Conservation (phyloP, 1,140 invertebrate genomes). For the Apolygus lucorum region DNA sequence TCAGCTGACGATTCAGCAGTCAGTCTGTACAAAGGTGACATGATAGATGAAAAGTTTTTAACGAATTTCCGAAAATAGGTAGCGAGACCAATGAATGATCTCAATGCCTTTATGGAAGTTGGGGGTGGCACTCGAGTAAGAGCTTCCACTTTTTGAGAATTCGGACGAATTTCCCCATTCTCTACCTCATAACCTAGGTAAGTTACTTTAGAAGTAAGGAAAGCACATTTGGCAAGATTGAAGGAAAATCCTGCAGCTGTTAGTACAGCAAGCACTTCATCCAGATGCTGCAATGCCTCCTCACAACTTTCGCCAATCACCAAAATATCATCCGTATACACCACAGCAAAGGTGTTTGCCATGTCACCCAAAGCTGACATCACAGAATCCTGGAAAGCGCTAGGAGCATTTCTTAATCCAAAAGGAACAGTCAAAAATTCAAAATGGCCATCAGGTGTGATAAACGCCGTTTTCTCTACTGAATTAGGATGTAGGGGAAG, state of each 20-base stretch:
- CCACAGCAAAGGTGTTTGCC: slow-evolving; percentile 4
- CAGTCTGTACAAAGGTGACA: slow-evolving; percentile 32
- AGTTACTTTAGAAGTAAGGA: slow-evolving; percentile 34
- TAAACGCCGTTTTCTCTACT: slow-evolving; percentile 6
- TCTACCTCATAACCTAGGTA: slow-evolving; percentile 35
- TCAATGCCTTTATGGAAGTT: slow-evolving; percentile 32
- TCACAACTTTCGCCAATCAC: slow-evolving; percentile 15
- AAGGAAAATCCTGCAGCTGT: slow-evolving; percentile 20
- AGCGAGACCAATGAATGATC: slow-evolving; percentile 33
- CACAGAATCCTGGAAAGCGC: slow-evolving; percentile 40
- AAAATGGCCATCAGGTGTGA: slow-evolving; percentile 32
- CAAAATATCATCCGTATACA: slow-evolving; percentile 2
- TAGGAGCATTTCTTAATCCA: slow-evolving; percentile 40
- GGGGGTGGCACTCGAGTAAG: slow-evolving; percentile 31
- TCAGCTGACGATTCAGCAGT: neutral
- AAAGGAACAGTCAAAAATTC: slow-evolving; percentile 41
- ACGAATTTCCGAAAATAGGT: slow-evolving; percentile 37
- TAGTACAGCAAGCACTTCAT: slow-evolving; percentile 15
- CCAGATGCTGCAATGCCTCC: slow-evolving; percentile 17
- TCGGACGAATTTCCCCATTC: slow-evolving; percentile 29
- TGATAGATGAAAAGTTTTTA: slow-evolving; percentile 32
- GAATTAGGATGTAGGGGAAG: slow-evolving; percentile 1
- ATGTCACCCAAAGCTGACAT: slow-evolving; percentile 26
- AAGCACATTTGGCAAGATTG: slow-evolving; percentile 35
- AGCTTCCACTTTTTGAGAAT: slow-evolving; percentile 29